phyloP scores from a whole-genome alignment of 2,113 vertebrate species.

The Urocynchramus pylzowi region DNA sequence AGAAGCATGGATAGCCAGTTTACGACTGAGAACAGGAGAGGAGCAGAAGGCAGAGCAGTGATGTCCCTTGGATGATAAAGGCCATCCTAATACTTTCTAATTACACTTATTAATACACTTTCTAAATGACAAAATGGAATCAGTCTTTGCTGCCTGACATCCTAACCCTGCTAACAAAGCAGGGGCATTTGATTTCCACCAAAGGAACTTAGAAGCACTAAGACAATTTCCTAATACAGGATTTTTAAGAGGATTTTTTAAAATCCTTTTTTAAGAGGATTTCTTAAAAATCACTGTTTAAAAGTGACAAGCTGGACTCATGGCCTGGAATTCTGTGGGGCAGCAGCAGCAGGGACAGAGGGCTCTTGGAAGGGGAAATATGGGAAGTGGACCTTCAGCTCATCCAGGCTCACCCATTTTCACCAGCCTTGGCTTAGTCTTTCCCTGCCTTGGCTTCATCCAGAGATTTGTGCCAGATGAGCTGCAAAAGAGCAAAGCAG shows the following conservation, averaged over 20 bases:
- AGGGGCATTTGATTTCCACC: not conserved
- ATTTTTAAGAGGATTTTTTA: not conserved
- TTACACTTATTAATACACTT: not conserved
- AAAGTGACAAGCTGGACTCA: not conserved
- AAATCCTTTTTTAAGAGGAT: not conserved
- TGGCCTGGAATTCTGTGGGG: not conserved
- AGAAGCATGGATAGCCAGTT: not conserved
- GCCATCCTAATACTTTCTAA: not conserved
- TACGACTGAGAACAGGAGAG: not conserved
- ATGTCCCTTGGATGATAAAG: not conserved
- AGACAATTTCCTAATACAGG: not conserved
- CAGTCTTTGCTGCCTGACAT: not conserved
- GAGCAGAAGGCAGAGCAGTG: not conserved
- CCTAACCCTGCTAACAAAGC: not conserved
- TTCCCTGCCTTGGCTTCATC: not conserved
- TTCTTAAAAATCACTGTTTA: not conserved
- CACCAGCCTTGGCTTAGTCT: not conserved
- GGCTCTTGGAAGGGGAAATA: not conserved
- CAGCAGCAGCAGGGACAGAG: not conserved
- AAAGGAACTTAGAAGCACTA: not conserved
- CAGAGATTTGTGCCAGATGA: not conserved
- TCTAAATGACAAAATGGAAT: not conserved
- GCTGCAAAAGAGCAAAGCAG: not conserved
- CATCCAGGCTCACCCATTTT: not conserved
- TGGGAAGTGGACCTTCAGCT: not conserved